Conservation (phyloP, 2,113 vertebrate species). For the Gymnocephalus cernua region DNA sequence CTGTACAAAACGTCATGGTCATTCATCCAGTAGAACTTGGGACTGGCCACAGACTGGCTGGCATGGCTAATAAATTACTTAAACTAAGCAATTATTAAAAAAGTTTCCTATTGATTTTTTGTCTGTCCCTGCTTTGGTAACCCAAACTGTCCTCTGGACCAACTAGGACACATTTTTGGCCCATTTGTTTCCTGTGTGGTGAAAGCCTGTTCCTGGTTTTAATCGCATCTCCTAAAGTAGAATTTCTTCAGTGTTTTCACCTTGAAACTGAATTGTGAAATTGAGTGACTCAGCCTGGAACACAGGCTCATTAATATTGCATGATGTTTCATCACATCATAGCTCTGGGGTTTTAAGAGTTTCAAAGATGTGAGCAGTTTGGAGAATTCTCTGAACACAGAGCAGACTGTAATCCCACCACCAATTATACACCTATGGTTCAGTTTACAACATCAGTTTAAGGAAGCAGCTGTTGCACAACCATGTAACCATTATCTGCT, state of each 20-base stretch:
- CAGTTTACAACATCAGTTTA: conserved; percentile 17
- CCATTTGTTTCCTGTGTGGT: background rate
- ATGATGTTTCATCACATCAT: background rate
- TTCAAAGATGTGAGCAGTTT: conserved; percentile 23
- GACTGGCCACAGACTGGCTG: too few species aligned
- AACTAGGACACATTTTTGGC: background rate
- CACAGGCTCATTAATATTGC: conserved; percentile 28
- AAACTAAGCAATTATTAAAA: background rate
- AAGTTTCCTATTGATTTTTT: background rate
- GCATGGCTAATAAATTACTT: background rate
- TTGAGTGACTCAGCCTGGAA: conserved; percentile 12
- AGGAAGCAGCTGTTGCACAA: conserved; percentile 37
- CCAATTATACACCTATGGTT: conserved; percentile 37
- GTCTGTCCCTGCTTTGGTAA: background rate
- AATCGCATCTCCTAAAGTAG: background rate
- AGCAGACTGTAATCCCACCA: conserved; percentile 54
- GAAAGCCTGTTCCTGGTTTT: conserved; percentile 5
- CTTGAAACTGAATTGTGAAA: conserved; percentile 11
- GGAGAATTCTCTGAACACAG: conserved; percentile 2
- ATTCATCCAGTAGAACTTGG: background rate
- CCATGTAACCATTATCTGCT: conserved; percentile 10
- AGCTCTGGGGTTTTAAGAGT: conserved; percentile 20
- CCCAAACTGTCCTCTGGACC: background rate
- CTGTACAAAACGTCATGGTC: background rate
- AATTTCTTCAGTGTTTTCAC: background rate